A percentile compares a stretch with the other conserved stretches of the same genome.
Evolutionary conservation across 1,140 invertebrate species (phyloP).

Genomic region (Drosophila subobscura): DNA sequence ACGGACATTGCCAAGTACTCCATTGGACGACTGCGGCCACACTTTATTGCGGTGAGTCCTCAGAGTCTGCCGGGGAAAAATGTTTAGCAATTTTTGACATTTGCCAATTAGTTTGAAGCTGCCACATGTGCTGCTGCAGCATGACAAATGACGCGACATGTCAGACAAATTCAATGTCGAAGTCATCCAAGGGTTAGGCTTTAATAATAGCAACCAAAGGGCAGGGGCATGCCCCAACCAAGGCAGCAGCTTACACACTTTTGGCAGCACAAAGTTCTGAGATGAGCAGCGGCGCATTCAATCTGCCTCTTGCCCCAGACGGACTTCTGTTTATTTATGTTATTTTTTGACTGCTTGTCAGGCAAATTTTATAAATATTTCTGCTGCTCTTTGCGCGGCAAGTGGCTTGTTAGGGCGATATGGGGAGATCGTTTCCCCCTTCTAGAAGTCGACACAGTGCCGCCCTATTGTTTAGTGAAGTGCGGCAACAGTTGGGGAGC

Average conservation of each 20-base stretch:
- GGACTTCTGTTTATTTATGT: slow-evolving; percentile 56
- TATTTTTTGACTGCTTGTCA: slow-evolving; percentile 51
- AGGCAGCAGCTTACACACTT: neutral
- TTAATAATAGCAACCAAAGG: no score
- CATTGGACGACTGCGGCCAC: slow-evolving; percentile 95
- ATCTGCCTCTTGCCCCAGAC: no score
- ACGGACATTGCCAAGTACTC: slow-evolving; percentile 96
- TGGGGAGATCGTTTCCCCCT: slow-evolving; percentile 21
- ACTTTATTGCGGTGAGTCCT: slow-evolving; percentile 90
- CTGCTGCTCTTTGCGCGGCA: no score
- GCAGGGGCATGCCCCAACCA: no score
- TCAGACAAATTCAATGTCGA: slow-evolving; percentile 48
- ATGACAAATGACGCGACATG: slow-evolving; percentile 35
- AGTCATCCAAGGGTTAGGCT: neutral
- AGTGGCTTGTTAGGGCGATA: slow-evolving; percentile 50
- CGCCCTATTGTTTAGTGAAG: slow-evolving; percentile 72
- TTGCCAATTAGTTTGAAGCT: slow-evolving; percentile 71
- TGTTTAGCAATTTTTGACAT: slow-evolving; percentile 29
- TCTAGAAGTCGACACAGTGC: slow-evolving; percentile 48
- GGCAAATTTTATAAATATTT: slow-evolving; percentile 38
- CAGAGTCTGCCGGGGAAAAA: neutral
- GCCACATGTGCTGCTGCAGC: slow-evolving; percentile 55
- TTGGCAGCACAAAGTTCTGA: slow-evolving; percentile 23
- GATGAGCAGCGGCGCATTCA: no score
- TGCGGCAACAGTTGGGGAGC: slow-evolving; percentile 52